phyloP scores from a whole-genome alignment of 2,888 invertebrate genomes.

The Artemia sp. region DNA sequence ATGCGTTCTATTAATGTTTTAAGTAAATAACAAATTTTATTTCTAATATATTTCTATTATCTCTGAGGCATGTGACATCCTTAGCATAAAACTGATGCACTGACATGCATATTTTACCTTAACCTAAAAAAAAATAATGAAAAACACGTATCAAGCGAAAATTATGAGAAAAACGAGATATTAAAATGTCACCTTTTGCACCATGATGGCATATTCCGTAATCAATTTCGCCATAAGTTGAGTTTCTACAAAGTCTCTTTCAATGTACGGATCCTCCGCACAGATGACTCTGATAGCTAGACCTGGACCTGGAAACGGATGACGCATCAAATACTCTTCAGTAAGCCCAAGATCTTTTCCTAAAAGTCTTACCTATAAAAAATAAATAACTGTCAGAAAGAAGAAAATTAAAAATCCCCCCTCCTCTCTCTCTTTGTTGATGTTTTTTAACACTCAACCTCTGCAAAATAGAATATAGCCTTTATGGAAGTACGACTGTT shows the following conservation, averaged over 20 bases:
- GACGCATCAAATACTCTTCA: slow-evolving; percentile 66
- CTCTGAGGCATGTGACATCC: too few relatives aligned
- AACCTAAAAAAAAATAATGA: not conserved
- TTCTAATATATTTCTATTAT: too few relatives aligned
- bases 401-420: not conserved
- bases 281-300: slow-evolving; percentile 90
- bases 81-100: too few relatives aligned
- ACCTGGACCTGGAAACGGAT: slow-evolving; percentile 98
- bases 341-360: slow-evolving; percentile 81
- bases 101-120: too few relatives aligned
- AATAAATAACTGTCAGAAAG: not conserved
- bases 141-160: slow-evolving; percentile 7
- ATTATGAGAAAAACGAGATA: slow-evolving; percentile 19
- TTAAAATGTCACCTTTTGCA: slow-evolving; percentile 44
- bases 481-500: too few relatives aligned
- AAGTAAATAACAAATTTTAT: too few relatives aligned
- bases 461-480: not conserved
- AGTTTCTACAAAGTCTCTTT: slow-evolving; percentile 86
- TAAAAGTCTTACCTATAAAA: slow-evolving; percentile 50
- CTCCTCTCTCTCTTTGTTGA: not conserved
- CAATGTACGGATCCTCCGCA: slow-evolving; percentile 83
- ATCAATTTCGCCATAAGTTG: slow-evolving; percentile 86
- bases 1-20: too few relatives aligned
- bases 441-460: not conserved
- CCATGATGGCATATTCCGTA: slow-evolving; percentile 77